These are phyloP conservation scores for Tribolium freemani DNA, from an alignment of 2,888 invertebrate species.

Conservation along the genomic window DNA sequence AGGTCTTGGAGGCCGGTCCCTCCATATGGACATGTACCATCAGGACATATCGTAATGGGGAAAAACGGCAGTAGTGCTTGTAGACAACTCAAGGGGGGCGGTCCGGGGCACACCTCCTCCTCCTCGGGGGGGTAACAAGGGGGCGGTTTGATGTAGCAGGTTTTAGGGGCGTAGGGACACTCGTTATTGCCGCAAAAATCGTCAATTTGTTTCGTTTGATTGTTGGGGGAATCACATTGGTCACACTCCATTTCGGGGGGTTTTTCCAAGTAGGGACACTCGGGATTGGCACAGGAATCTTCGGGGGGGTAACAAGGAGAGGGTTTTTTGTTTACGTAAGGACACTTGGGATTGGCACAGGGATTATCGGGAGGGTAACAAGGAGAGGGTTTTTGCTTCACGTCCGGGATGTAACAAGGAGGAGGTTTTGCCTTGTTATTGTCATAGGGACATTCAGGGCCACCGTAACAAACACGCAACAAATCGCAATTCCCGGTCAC, in stretches of 20 bases:
- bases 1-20: neutral
- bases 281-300: slow-evolving; percentile 46
- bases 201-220: neutral
- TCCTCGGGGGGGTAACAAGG: slow-evolving; percentile 5
- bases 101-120: neutral
- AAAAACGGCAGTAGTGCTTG: neutral
- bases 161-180: slow-evolving; percentile 32
- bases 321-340: neutral
- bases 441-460: neutral
- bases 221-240: neutral
- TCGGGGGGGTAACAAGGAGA: slow-evolving; percentile 16
- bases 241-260: slow-evolving; percentile 26
- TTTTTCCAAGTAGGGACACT: slow-evolving; percentile 32
- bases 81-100: neutral
- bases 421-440: neutral
- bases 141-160: slow-evolving; percentile 37
- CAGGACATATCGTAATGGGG: slow-evolving; percentile 8
- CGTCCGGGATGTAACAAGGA: slow-evolving; percentile 9
- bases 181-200: slow-evolving; percentile 22
- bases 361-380: slow-evolving; percentile 14
- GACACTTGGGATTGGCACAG: slow-evolving; percentile 49
- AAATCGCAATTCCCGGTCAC: neutral
- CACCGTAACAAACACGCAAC: slow-evolving; percentile 1
- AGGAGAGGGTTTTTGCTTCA: slow-evolving; percentile 1
- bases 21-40: slow-evolving; percentile 5